phyloP scores from a whole-genome alignment of 2,113 vertebrate genomes.

The Varanus salvator region DNA sequence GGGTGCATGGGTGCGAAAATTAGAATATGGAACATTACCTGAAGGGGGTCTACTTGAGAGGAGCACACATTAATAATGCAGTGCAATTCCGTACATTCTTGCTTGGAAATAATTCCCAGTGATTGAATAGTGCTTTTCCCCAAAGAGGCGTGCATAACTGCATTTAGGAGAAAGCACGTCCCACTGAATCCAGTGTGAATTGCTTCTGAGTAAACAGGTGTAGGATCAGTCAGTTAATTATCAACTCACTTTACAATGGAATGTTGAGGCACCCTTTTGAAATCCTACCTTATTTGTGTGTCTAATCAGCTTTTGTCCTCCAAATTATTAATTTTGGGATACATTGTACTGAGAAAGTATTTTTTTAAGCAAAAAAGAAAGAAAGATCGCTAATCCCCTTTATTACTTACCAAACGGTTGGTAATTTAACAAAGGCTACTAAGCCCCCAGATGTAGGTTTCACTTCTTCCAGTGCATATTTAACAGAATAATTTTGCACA shows the following conservation, averaged over 20 bases:
- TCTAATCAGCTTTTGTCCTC: not conserved
- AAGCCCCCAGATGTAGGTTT: not conserved
- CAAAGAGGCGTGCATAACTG: not conserved
- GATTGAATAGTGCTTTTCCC: not conserved
- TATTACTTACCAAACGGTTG: not conserved
- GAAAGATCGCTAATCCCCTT: not conserved
- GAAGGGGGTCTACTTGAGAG: not conserved
- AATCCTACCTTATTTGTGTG: not conserved
- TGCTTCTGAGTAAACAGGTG: not conserved
- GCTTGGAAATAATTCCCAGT: not conserved
- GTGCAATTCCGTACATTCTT: not conserved
- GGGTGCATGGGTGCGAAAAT: not conserved
- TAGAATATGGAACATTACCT: not conserved
- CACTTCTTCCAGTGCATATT: not conserved
- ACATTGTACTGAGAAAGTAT: not conserved
- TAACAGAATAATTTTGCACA: not conserved
- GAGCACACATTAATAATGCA: not conserved
- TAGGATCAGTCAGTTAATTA: not conserved
- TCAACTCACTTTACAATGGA: not conserved
- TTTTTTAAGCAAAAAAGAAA: not conserved
- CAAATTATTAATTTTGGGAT: not conserved
- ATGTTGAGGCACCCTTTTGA: not conserved
- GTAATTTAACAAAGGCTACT: not conserved
- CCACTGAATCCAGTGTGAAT: not conserved
- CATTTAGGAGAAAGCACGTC: not conserved